Conservation (phyloP, 2,113 vertebrate genomes). For the Varanus salvator region DNA sequence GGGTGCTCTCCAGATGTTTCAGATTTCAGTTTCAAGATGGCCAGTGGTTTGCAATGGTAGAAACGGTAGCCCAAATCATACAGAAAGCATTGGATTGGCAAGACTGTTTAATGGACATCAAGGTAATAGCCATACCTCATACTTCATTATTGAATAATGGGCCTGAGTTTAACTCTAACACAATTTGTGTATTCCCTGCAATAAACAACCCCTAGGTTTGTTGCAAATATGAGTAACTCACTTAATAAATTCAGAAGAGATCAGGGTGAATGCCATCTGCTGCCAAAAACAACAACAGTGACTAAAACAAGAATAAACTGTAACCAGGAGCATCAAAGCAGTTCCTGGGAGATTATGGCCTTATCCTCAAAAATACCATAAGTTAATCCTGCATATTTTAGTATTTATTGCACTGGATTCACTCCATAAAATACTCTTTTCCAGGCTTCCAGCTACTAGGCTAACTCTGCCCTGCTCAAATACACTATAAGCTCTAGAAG, state of each 20-base stretch:
- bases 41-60: too few species aligned
- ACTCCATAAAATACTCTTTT: neutral
- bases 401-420: too few species aligned
- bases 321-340: neutral
- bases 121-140: neutral
- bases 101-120: neutral
- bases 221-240: neutral
- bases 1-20: too few species aligned
- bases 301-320: neutral
- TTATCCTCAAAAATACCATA: neutral
- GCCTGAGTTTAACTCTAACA: neutral
- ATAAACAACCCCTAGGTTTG: neutral
- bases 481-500: too few species aligned
- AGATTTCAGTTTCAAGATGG: too few species aligned
- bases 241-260: neutral
- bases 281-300: neutral
- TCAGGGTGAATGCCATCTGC: neutral
- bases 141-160: too few species aligned
- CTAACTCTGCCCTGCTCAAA: too few species aligned
- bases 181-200: neutral
- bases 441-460: too few species aligned
- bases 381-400: neutral
- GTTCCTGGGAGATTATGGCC: neutral
- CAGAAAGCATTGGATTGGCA: too few species aligned
- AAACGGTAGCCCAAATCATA: too few species aligned